phyloP scores from a whole-genome alignment of 1,140 invertebrate genomes.

The Hyposmocoma kahamanoa region DNA sequence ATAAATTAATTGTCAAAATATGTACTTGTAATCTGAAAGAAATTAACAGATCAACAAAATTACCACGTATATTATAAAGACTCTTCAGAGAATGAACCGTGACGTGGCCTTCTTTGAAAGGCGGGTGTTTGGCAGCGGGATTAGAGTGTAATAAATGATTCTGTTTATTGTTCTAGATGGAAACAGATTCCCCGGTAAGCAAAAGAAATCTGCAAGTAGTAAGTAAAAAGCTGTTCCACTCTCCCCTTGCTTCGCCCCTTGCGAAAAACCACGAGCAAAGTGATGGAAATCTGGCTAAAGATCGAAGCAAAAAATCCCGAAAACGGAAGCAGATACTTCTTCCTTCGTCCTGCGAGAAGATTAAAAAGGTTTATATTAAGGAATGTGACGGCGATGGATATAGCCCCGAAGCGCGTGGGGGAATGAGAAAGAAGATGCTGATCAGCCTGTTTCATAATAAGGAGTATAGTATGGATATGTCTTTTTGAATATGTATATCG shows the following conservation, averaged over 20 bases:
- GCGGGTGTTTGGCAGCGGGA: too few relatives aligned
- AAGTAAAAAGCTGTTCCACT: conserved; percentile 52
- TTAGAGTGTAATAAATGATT: too few relatives aligned
- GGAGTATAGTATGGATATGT: conserved; percentile 47
- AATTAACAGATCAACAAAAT: too few relatives aligned
- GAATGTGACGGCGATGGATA: conserved; percentile 33
- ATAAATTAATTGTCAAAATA: too few relatives aligned
- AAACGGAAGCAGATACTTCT: conserved; percentile 38
- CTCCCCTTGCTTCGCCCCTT: conserved; percentile 27
- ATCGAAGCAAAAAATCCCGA: conserved; percentile 13
- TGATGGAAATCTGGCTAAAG: too few relatives aligned
- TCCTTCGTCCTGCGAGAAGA: conserved; percentile 30
- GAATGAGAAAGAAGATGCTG: conserved; percentile 45
- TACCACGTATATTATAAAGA: too few relatives aligned
- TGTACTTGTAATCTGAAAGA: too few relatives aligned
- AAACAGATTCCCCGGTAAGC: conserved; percentile 44
- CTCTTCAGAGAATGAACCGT: too few relatives aligned
- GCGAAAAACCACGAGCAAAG: conserved; percentile 8
- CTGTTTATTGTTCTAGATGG: conserved; percentile 39
- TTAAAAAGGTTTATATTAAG: conserved; percentile 36
- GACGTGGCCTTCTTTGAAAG: too few relatives aligned
- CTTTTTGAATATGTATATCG: too few relatives aligned
- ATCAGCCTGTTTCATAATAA: conserved; percentile 52
- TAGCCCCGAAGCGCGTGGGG: conserved; percentile 27
- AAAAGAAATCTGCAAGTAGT: conserved; percentile 31